phyloP scores from a whole-genome alignment of 2,888 invertebrate genomes.

The Chromoteleia sp. region DNA sequence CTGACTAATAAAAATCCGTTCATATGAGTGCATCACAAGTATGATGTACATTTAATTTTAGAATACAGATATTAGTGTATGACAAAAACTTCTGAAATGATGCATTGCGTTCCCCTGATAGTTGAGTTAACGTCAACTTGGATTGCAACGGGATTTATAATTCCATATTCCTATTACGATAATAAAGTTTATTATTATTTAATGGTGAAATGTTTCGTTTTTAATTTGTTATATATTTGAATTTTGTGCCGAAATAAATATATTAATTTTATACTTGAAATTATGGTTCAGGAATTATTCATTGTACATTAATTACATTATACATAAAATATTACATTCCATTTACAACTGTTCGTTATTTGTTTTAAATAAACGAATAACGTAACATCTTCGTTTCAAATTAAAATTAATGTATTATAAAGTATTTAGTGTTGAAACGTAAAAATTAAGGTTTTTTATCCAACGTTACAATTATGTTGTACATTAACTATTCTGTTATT shows the following conservation, averaged over 20 bases:
- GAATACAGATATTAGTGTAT: slow-evolving; percentile 6
- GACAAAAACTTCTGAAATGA: too few species aligned
- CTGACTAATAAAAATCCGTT: slow-evolving; percentile 38
- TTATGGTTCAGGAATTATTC: neutral
- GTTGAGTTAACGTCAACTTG: neutral
- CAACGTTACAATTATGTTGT: slow-evolving; percentile 1
- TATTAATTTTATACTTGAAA: neutral
- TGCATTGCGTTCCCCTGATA: neutral
- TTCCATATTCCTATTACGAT: neutral
- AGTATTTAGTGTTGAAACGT: neutral
- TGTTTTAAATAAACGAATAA: neutral
- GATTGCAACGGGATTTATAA: neutral
- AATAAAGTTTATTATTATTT: too few species aligned
- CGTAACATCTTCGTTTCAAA: neutral
- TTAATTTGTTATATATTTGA: too few species aligned
- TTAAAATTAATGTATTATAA: neutral
- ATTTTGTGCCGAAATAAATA: too few species aligned
- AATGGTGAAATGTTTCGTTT: too few species aligned
- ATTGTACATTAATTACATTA: too few species aligned
- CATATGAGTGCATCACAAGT: neutral
- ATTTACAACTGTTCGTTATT: neutral
- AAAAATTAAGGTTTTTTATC: neutral
- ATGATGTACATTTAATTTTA: slow-evolving; percentile 13
- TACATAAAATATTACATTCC: too few species aligned
- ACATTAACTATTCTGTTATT: slow-evolving; percentile 22